phyloP scores from a whole-genome alignment of 2,888 invertebrate genomes.

The Acleris laterana region DNA sequence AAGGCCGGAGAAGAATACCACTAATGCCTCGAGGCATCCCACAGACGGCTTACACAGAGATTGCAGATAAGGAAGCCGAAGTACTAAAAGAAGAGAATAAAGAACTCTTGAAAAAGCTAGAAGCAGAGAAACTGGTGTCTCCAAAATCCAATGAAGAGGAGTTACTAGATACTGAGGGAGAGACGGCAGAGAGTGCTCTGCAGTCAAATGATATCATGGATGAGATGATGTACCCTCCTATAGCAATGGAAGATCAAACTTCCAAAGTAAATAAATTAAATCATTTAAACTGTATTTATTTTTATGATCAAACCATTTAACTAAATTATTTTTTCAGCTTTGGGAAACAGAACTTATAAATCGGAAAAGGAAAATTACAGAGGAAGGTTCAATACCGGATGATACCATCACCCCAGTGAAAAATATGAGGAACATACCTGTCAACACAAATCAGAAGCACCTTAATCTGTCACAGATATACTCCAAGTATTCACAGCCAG shows the following conservation, averaged over 20 bases:
- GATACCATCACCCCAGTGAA: conserved; percentile 67
- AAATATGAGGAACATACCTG: conserved; percentile 73
- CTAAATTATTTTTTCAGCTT: conserved; percentile 53
- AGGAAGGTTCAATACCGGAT: conserved; percentile 61
- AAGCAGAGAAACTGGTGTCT: conserved; percentile 66
- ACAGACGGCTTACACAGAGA: conserved; percentile 92
- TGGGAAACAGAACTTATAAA: conserved; percentile 76
- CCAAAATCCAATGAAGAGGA: conserved; percentile 69
- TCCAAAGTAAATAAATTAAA: conserved; percentile 58
- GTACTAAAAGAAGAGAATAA: conserved; percentile 68
- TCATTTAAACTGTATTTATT: background rate
- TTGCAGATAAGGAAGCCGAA: conserved; percentile 91
- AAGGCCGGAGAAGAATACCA: conserved; percentile 93
- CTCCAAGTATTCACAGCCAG: conserved; percentile 77
- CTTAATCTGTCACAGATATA: conserved; percentile 79
- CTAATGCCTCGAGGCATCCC: conserved; percentile 93
- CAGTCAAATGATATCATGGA: conserved; percentile 61
- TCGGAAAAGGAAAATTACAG: conserved; percentile 75
- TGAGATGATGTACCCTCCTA: conserved; percentile 64
- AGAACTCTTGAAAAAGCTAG: conserved; percentile 67
- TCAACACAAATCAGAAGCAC: conserved; percentile 76
- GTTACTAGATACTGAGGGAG: conserved; percentile 59
- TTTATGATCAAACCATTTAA: conserved; percentile 3
- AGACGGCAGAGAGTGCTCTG: conserved; percentile 60
- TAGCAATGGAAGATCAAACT: conserved; percentile 78